Evolutionary conservation across 1,140 invertebrate genomes (phyloP), one percentile per base, ranked within the genome.

Genomic region (Drosophila pandora): DNA sequence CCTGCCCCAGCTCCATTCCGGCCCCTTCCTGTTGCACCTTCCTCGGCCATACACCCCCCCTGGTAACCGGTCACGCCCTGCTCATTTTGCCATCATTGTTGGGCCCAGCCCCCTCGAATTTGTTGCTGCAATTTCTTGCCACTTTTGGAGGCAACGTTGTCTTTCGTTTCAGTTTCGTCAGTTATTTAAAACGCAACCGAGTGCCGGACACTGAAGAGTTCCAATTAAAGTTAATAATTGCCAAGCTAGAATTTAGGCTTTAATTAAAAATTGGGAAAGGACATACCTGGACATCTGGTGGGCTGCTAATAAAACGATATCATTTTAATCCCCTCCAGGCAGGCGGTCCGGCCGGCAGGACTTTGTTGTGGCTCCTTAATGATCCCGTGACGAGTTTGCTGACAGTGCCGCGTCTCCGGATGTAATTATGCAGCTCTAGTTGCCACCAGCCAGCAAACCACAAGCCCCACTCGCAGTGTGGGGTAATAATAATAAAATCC

Each of bases 41-140:
- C 58, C 76, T 22, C 32, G 1, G 5, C 12, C 39, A 12, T 17
- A 43, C 13, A n/a, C 39, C 41, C 41, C 17, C 12, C 9, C 8
- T 21, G 21, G 69, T 65, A 32, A 37, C 49, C 55, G 49, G 37
- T 17, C 56, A 60, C 79, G 60, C 77, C 59, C 79, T 76, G 71
- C 76, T 83, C 65, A 83, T 83, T 83, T 83, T 67, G 61, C 79
- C 74, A 77, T 73, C 76, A 80, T 76, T 76, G 61, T 49, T 48
- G 54, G 53, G 13, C 61, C 56, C 5, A 39, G 58, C 17, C 28
- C 10, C 21, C 32, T 34, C 9, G 22, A 8, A 41, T 22, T n/a
- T 41, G 37, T 37, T 41, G 32, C 34, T 23, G 39, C 54, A 64
- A 34, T 12, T 28, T 41, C 45, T 63, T 56, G 59, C 60, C 45